Evolutionary conservation across 1,140 invertebrate species (phyloP).

Genomic region (Homarus americanus): DNA sequence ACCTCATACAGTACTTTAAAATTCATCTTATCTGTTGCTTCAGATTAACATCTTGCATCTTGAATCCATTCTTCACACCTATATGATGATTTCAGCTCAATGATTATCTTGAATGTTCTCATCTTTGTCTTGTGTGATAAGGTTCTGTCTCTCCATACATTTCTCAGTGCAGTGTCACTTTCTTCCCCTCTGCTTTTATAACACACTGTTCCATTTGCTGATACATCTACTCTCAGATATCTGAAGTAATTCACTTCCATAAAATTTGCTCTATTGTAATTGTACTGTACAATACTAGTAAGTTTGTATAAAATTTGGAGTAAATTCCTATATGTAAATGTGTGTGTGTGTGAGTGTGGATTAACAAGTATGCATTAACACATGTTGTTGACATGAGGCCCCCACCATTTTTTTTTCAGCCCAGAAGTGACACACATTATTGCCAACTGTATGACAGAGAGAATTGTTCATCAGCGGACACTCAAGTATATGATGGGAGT

Average conservation of each 20-base stretch:
- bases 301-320: too few relatives aligned
- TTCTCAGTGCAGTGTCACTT: too few relatives aligned
- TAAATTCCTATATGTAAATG: not conserved
- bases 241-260: not conserved
- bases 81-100: too few relatives aligned
- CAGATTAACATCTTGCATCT: too few relatives aligned
- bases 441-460: not conserved
- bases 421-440: constrained; percentile 28
- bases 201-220: too few relatives aligned
- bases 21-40: too few relatives aligned
- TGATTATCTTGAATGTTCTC: too few relatives aligned
- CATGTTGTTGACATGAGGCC: not conserved
- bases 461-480: not conserved
- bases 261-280: not conserved
- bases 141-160: too few relatives aligned
- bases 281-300: not conserved
- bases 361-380: not conserved
- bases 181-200: too few relatives aligned
- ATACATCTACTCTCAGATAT: not conserved
- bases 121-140: too few relatives aligned
- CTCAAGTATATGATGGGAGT: constrained; percentile 51
- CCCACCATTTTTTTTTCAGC: not conserved
- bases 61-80: too few relatives aligned
- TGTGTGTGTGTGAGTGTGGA: not conserved
- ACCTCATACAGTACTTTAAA: too few relatives aligned